A percentile compares a stretch with the other conserved stretches of the same genome.
Conservation (phyloP, 2,888 invertebrate genomes). For the Drosophila kambysellisi region DNA sequence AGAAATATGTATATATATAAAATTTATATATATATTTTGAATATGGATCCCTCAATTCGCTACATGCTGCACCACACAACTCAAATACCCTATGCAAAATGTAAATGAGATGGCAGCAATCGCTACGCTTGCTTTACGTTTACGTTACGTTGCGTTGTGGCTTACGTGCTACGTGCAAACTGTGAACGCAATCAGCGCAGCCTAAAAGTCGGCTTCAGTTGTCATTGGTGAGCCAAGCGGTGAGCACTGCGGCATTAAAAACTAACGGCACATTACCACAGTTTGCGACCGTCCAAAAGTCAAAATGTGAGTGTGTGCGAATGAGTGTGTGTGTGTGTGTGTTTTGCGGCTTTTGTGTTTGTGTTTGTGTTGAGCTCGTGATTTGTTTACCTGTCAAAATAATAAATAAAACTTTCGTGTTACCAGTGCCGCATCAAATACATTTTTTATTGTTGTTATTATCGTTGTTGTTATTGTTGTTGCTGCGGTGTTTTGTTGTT, state of each 20-base stretch:
- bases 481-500: slow-evolving; percentile 56
- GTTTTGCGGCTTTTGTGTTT: slow-evolving; percentile 37
- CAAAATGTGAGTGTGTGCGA: slow-evolving; percentile 61
- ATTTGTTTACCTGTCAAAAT: slow-evolving; percentile 81
- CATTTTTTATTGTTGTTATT: slow-evolving; percentile 50
- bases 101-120: slow-evolving; percentile 38
- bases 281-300: slow-evolving; percentile 15
- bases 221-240: slow-evolving; percentile 53
- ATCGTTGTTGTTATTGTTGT: slow-evolving; percentile 20
- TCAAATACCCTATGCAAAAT: slow-evolving; percentile 12
- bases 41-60: neutral
- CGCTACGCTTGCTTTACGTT: slow-evolving; percentile 21
- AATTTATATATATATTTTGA: neutral
- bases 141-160: slow-evolving; percentile 23
- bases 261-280: slow-evolving; percentile 25
- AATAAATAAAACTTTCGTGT: slow-evolving; percentile 81
- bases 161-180: slow-evolving; percentile 19
- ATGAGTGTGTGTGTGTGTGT: slow-evolving; percentile 32
- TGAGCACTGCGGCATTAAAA: slow-evolving; percentile 39
- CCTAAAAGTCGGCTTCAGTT: slow-evolving; percentile 79
- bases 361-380: slow-evolving; percentile 63
- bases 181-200: slow-evolving; percentile 53
- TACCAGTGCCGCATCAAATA: slow-evolving; percentile 76
- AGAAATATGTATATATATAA: neutral
- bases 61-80: no score